Conservation (phyloP, 1,140 invertebrate species). For the Solenopsis fugax region DNA sequence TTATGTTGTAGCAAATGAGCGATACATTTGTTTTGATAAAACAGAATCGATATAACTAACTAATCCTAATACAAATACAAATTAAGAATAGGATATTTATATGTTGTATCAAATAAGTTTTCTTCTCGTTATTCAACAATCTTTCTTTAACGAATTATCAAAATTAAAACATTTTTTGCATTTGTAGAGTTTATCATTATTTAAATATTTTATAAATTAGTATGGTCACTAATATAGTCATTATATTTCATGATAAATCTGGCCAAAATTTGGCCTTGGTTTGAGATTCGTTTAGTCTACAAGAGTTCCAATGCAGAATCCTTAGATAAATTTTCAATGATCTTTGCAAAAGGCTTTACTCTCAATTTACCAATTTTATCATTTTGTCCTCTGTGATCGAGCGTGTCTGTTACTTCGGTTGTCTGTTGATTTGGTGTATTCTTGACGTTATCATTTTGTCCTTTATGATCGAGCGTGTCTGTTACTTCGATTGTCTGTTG, state of each 20-base stretch:
- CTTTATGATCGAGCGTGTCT: neutral
- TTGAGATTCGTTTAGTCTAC: neutral
- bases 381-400: neutral
- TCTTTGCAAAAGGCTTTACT: slow-evolving; percentile 74
- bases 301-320: neutral
- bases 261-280: neutral
- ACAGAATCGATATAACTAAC: neutral
- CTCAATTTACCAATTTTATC: slow-evolving; percentile 71
- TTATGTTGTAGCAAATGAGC: no score
- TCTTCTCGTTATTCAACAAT: neutral
- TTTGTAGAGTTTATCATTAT: neutral
- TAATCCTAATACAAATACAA: neutral
- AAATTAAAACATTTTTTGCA: neutral
- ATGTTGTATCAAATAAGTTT: neutral
- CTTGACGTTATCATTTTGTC: slow-evolving; percentile 3
- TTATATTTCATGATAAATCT: slow-evolving; percentile 13
- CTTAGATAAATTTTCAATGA: slow-evolving; percentile 46
- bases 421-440: neutral
- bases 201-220: slow-evolving; percentile 2
- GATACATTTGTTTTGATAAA: neutral
- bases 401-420: neutral
- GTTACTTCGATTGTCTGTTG: neutral
- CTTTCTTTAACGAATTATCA: neutral
- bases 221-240: no score
- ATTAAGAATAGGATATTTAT: neutral